Percentiles rank a stretch among this genome's conserved stretches.
Evolutionary conservation across 1,140 invertebrate genomes (phyloP).

Genomic region (Neoseiulus cucumeris): DNA sequence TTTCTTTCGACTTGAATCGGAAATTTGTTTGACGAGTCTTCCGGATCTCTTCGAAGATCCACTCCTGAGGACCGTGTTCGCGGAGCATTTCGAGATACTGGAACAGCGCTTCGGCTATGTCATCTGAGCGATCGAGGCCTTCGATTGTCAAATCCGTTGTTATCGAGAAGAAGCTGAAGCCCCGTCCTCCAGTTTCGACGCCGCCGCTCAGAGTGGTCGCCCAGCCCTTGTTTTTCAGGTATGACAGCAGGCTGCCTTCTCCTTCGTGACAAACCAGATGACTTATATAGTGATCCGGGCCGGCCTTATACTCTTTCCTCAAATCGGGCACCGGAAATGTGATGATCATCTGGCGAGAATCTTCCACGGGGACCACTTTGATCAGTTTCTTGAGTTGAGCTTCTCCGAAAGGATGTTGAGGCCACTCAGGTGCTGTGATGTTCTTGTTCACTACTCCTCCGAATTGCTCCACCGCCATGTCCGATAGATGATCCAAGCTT

Average conservation of each 20-base stretch:
- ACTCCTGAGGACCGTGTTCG: conserved; percentile 48
- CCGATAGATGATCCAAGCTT: conserved; percentile 61
- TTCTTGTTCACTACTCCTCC: conserved; percentile 53
- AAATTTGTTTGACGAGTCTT: conserved; percentile 60
- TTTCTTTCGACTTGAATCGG: conserved; percentile 71
- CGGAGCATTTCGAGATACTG: conserved; percentile 73
- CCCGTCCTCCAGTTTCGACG: conserved; percentile 46
- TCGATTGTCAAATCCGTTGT: conserved; percentile 76
- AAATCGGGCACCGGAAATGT: conserved; percentile 75
- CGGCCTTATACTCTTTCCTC: conserved; percentile 53
- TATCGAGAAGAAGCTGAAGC: conserved; percentile 72
- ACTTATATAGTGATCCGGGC: conserved; percentile 66
- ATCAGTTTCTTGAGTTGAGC: conserved; percentile 32
- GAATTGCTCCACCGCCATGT: conserved; percentile 55
- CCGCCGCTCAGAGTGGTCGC: conserved; percentile 65
- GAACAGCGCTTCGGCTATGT: conserved; percentile 63
- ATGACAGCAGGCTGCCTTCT: conserved; percentile 70
- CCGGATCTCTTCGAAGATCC: conserved; percentile 73
- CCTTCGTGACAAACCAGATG: conserved; percentile 91
- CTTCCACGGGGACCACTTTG: conserved; percentile 75
- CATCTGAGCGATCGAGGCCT: conserved; percentile 59
- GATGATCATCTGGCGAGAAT: conserved; percentile 62
- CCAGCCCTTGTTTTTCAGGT: conserved; percentile 62
- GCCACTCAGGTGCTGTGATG: conserved; percentile 48
- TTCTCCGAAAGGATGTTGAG: conserved; percentile 53